phyloP scores from a whole-genome alignment of 2,113 vertebrate genomes.

The Vicugna pacos region DNA sequence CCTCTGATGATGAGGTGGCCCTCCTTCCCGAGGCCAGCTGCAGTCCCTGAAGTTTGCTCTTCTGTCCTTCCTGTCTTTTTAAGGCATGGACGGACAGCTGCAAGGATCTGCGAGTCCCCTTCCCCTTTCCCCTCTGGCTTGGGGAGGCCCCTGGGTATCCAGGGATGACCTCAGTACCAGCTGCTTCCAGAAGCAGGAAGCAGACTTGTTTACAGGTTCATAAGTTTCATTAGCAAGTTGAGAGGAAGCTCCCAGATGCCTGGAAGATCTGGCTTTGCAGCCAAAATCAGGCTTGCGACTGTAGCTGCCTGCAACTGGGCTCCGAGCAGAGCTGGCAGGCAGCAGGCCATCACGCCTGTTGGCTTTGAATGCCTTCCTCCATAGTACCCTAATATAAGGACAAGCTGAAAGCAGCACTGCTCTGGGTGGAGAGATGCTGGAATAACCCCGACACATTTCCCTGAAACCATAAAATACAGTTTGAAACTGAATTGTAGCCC shows the following conservation, averaged over 20 bases:
- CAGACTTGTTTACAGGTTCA: constrained; percentile 70
- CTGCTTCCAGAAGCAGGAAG: constrained; percentile 66
- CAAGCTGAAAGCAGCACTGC: background rate
- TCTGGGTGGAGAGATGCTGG: background rate
- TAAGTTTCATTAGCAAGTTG: background rate
- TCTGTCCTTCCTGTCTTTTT: constrained; percentile 62
- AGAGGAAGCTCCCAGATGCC: background rate
- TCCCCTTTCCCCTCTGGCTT: background rate
- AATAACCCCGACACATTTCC: background rate
- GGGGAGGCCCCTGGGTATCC: background rate
- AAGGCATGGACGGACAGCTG: background rate
- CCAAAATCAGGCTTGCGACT: background rate
- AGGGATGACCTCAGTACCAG: constrained; percentile 50
- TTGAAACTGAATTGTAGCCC: background rate
- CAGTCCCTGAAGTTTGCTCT: background rate
- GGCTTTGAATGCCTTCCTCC: background rate
- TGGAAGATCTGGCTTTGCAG: background rate
- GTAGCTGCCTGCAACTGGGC: background rate
- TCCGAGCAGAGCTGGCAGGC: background rate
- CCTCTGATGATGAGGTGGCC: background rate
- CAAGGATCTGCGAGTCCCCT: background rate
- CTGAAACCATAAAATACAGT: background rate
- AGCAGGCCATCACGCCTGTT: background rate
- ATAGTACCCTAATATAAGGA: background rate
- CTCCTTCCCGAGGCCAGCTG: background rate